Percentiles rank a stretch among this genome's conserved stretches.
Conservation (phyloP, 2,888 invertebrate genomes). For the Parasteatoda lunata region DNA sequence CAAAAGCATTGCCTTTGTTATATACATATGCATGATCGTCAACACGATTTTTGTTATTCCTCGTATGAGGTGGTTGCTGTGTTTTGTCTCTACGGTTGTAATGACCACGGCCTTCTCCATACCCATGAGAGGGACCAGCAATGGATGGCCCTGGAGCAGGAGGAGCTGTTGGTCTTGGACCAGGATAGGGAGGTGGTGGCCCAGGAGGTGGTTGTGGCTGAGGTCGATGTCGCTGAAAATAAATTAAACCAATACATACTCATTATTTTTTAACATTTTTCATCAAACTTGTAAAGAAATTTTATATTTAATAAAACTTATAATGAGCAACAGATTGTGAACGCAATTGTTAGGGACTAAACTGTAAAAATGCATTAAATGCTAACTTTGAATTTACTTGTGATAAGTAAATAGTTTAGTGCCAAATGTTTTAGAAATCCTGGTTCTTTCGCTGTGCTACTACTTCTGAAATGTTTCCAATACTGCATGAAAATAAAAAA, state of each 20-base stretch:
- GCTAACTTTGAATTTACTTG: too few species aligned
- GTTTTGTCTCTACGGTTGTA: constrained; percentile 75
- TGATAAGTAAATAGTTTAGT: too few species aligned
- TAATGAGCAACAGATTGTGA: too few species aligned
- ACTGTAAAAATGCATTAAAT: too few species aligned
- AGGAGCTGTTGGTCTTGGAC: constrained; percentile 72
- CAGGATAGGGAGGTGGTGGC: constrained; percentile 73
- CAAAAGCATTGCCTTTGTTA: constrained; percentile 80
- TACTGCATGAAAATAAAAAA: too few species aligned
- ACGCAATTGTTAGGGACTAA: too few species aligned
- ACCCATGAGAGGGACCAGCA: constrained; percentile 80
- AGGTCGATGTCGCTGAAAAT: constrained; percentile 70
- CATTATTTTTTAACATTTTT: too few species aligned
- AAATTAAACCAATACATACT: neutral
- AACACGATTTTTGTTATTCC: constrained; percentile 76
- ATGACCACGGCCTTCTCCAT: constrained; percentile 83
- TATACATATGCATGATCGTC: constrained; percentile 83
- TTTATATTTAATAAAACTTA: too few species aligned
- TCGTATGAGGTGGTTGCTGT: constrained; percentile 77
- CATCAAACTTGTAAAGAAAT: too few species aligned
- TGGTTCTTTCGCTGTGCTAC: too few species aligned
- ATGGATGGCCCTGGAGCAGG: constrained; percentile 72
- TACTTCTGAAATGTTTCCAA: too few species aligned
- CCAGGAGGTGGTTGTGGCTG: constrained; percentile 68
- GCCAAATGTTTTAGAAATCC: too few species aligned